Evolutionary conservation across 1,140 invertebrate species (phyloP), one percentile per base, ranked within the genome.

Genomic region (Frieseomelitta varia): DNA sequence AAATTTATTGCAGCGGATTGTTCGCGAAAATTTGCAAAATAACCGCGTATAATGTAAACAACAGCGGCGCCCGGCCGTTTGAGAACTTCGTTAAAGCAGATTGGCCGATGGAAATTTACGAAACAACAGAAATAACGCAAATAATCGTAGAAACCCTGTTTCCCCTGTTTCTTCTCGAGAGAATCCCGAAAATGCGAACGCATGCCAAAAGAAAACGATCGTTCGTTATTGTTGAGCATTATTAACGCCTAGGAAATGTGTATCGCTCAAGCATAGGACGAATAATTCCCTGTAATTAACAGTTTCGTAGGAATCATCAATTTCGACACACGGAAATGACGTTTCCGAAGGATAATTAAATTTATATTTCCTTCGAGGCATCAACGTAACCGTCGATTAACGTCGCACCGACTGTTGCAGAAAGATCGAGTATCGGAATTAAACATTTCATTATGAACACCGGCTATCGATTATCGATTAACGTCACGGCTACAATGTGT

Each of bases 401-500:
- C 27, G 30, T 34, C 27, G 15, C 15, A 30, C 17, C 53, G 21
- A 27, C 73, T 39, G 55, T 61, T 27, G 58, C 10, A 30, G 72
- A 34, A 39, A 81, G 30, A 61, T 65, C 47, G 24, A 39, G 58
- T 74, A 34, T 30, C 27, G 12, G 65, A 83, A 51, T 61, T 61
- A 78, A 61, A 83, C 81, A 71, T 71, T 83, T 83, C 76, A 78
- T 69, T 83, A 78, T 47, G 65, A 78, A n/a, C 75, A 19, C 4
- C 55, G 39, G 27, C n/a, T 83, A 83, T 78, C 75, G 75, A 78
- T 78, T 83, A 78, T 78, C 67, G 67, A 78, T 83, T 78, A 78
- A 78, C 53, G 74, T 27, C 53, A 61, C 74, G 47, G 67, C 51
- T 53, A 39, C 81, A 55, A 58, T 71, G 67, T 84, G 81, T 72